Base-by-base conservation (phyloP, 2,113 vertebrate genomes). In the Butastur rufipennis region DNA sequence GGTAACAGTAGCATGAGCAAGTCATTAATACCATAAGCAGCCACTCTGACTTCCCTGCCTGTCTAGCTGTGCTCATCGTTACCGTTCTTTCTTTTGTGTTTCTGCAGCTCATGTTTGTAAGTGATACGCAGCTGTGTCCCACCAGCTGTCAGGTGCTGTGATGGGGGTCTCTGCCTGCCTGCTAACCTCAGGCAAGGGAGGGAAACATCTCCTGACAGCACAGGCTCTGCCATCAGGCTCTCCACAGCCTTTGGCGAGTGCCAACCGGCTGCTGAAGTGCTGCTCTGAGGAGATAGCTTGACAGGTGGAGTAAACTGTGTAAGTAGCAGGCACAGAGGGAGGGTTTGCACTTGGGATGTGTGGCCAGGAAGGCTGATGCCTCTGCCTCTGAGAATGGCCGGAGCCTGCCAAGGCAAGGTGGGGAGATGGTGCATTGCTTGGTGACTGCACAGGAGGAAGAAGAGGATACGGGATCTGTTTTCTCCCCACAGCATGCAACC, bases 331-430 rank as follows among this genome's bases (percentile, higher is more conserved):
- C 72, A 10, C 16, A 20, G 50, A 61, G 67, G 50, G 61, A 66
- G 40, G 32, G 19, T 71, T 62, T 71, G 74, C 7, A 4, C 13
- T 59, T 1, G 0, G 55, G 52, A 5, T 42, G 34, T 1, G 2
- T 10, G 72, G 17, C 32, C 34, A 9, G 56, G 25, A 26, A 34
- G 32, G 55, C 32, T 82, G 71, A 55, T 6, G 3, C 18, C 62
- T 65, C 47, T 18, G 16, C 45, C 59, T 29, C 25, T 11, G 45
- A 70, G 58, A 52, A 23, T 1, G 6, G 58, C 16, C 6, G 13
- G 42, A 59, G 63, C 8, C 20, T 84, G 58, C 59, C 71, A 58
- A 42, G 73, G 48, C 68, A 43, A 67, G 45, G 50, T 52, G 40
- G 10, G 40, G 77, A 81, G 73, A 66, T 42, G 36, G 45, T 84